Evolutionary conservation across 2,113 vertebrate species (phyloP).

Genomic region (Alectura lathami): DNA sequence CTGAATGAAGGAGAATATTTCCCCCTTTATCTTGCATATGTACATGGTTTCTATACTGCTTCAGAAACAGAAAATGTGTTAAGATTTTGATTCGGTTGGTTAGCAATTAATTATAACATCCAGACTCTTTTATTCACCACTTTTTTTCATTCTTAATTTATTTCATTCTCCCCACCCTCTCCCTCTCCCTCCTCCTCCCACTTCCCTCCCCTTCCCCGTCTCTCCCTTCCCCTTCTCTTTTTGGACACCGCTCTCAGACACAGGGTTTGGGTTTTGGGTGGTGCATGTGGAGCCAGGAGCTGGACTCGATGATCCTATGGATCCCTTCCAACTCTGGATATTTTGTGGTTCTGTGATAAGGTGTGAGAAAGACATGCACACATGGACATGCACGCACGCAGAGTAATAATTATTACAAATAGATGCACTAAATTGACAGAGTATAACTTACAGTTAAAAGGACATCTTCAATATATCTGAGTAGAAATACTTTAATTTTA

Average conservation of each 20-base stretch:
- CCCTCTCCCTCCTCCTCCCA: background rate
- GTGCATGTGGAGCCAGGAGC: background rate
- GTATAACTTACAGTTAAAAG: background rate
- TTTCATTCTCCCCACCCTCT: no score
- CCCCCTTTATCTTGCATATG: background rate
- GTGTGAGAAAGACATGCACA: background rate
- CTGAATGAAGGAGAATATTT: background rate
- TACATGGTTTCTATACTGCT: background rate
- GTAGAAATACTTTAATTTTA: background rate
- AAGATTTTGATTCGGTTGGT: background rate
- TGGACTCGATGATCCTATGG: background rate
- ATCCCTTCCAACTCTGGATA: background rate
- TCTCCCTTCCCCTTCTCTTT: background rate
- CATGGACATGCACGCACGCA: background rate
- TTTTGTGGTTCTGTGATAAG: background rate
- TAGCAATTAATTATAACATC: background rate
- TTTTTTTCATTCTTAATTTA: fast-evolving
- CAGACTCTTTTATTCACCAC: background rate
- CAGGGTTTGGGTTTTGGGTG: background rate
- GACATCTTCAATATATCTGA: background rate
- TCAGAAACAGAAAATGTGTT: background rate
- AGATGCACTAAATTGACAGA: background rate
- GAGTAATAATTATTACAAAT: background rate
- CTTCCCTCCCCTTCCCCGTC: background rate
- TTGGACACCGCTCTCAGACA: background rate